phyloP scores from a whole-genome alignment of 2,113 vertebrate genomes.

The human region GRCh38 chr13:66494001-66494500 shows the following conservation, averaged over 20 bases:
- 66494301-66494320: background rate
- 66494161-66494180: background rate
- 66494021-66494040: background rate
- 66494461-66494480: background rate
- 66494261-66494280: background rate
- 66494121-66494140: background rate
- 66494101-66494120: background rate
- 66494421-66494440: background rate
- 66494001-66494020: background rate
- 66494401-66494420: background rate
- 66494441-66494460: background rate
- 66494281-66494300: background rate
- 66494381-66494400: background rate
- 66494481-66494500: background rate
- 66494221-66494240: background rate
- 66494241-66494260: background rate
- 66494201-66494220: background rate
- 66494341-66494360: background rate
- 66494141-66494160: background rate
- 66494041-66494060: background rate
- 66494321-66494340: background rate
- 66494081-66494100: slow-evolving; percentile 5
- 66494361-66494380: background rate
- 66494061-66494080: background rate
- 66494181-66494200: background rate